phyloP scores from a whole-genome alignment of 1,140 invertebrate species.

The Camponotus pennsylvanicus region DNA sequence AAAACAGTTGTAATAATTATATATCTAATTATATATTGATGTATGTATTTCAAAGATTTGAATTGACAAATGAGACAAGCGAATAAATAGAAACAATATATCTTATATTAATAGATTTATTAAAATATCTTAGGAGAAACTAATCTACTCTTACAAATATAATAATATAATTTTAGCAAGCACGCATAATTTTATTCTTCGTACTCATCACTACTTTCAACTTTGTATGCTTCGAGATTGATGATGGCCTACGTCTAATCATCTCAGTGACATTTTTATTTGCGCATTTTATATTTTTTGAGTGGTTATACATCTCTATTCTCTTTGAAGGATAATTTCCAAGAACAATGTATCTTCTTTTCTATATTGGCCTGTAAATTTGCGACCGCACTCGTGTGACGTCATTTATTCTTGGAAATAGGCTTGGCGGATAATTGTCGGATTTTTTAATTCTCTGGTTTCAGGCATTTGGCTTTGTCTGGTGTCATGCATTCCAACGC shows the following conservation, averaged over 20 bases:
- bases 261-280: slow-evolving; percentile 8
- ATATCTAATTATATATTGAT: too few species aligned
- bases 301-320: not conserved
- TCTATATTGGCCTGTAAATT: not conserved
- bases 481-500: accelerated
- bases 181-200: not conserved
- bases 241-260: not conserved
- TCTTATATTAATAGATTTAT: slow-evolving; percentile 25
- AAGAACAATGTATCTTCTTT: not conserved
- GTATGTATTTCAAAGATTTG: not conserved
- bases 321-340: not conserved
- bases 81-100: not conserved
- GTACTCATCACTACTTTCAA: slow-evolving; percentile 10
- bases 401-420: not conserved
- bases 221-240: not conserved
- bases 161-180: slow-evolving; percentile 25
- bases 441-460: not conserved
- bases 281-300: not conserved
- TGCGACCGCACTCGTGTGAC: not conserved
- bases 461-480: not conserved
- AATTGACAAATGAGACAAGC: not conserved
- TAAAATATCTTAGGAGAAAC: slow-evolving; percentile 36
- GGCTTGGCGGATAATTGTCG: not conserved
- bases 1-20: too few species aligned
- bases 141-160: slow-evolving; percentile 35